These are phyloP conservation scores for Ectropis grisescens DNA, from an alignment of 1,140 invertebrate genomes.

Conservation along the genomic window DNA sequence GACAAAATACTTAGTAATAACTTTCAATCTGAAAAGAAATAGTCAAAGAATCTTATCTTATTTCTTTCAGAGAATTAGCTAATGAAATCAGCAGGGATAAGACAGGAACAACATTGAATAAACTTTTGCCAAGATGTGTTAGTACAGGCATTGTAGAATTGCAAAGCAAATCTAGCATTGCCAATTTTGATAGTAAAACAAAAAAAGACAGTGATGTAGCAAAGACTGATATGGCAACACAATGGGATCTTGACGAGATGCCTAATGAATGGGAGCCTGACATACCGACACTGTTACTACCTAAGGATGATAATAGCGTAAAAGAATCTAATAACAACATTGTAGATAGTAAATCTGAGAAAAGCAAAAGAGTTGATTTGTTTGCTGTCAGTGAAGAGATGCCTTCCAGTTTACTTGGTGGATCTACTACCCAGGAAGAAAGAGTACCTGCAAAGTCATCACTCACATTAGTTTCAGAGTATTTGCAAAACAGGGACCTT, in stretches of 20 bases:
- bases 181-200: no score
- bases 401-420: constrained; percentile 45
- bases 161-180: no score
- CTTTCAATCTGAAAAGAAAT: no score
- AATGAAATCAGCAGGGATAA: constrained; percentile 59
- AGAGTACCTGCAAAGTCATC: constrained; percentile 22
- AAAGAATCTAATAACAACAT: constrained; percentile 18
- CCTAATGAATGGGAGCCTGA: constrained; percentile 36
- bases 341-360: constrained; percentile 24
- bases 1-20: no score
- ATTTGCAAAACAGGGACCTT: constrained; percentile 43
- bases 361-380: constrained; percentile 34
- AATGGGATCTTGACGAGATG: constrained; percentile 35
- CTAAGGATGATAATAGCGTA: constrained; percentile 26
- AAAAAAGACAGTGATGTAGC: constrained; percentile 5
- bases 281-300: constrained; percentile 31
- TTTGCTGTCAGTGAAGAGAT: constrained; percentile 60
- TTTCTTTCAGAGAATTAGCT: constrained; percentile 32
- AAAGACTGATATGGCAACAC: constrained; percentile 47
- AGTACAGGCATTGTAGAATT: constrained; percentile 5
- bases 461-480: constrained; percentile 46
- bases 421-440: constrained; percentile 14
- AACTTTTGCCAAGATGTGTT: constrained; percentile 15
- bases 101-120: constrained; percentile 23
- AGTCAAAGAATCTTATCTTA: no score